Evolutionary conservation across 2,888 invertebrate species (phyloP), one percentile per base, ranked within the genome.

Genomic region (Dorcus parallelipipedus): DNA sequence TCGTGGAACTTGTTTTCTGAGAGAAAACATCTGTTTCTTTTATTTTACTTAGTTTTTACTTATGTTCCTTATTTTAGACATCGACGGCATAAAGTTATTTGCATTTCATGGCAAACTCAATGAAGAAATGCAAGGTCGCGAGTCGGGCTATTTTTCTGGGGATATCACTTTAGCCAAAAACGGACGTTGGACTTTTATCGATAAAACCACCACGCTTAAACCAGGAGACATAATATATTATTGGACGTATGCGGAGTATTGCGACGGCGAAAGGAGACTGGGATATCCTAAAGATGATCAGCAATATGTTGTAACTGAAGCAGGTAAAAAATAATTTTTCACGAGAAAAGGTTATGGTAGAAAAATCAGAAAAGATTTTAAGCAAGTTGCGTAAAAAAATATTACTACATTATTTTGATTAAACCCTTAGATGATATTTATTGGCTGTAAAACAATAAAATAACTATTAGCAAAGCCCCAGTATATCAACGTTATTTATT

Each of bases 21-120:
- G 3, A 20, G 3, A 20, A 20, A 20, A 20, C 0, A 20, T 3
- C 14, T 14, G 26, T 26, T 26, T 26, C 26, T 5, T 26, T 26
- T 26, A 26, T 26, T 26, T 33, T 20, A 20, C 26, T 5, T 20
- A 20, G 20, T 20, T 3, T 20, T 33, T 33, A 33, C 6, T 33
- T 33, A 33, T 33, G 9, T 55, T n/a, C 23, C 51, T 54, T 43
- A 51, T 51, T 66, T 41, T 54, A 81, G 81, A 81, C 66, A 86
- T 86, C 66, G 82, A 84, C 62, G 90, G 89, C 10, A 86, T 88
- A 52, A 80, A 84, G 38, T 76, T 90, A 20, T 88, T 90, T 66
- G 90, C 90, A 0, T 90, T 88, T 71, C 90, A 91, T 71, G 88
- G 87, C 3, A 89, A 89, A 63, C 77, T 91, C 0, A 91, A 91